Evolutionary conservation across 2,888 invertebrate genomes (phyloP).

Genomic region (Gibbula magus): DNA sequence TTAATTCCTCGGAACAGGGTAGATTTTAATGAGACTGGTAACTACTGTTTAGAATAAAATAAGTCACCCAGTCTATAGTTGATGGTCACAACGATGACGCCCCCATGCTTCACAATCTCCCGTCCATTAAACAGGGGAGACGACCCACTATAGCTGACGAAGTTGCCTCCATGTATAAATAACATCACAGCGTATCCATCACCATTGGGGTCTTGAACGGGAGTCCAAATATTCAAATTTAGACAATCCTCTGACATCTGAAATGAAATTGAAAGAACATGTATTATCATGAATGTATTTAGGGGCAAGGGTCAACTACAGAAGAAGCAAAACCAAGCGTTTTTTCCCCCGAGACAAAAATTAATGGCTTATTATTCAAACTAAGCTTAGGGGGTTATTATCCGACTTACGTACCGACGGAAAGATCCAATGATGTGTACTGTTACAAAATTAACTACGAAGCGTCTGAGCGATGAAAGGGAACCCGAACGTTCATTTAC

Average conservation of each 20-base stretch:
- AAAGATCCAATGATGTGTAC: no score
- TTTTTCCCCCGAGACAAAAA: background rate
- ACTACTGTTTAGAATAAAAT: no score
- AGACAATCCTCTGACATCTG: slow-evolving; percentile 83
- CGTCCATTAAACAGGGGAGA: slow-evolving; percentile 48
- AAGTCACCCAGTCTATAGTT: slow-evolving; percentile 47
- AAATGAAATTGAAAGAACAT: no score
- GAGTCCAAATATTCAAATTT: slow-evolving; percentile 83
- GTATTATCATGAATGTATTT: no score
- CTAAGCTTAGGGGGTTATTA: no score
- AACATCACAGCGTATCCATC: slow-evolving; percentile 69
- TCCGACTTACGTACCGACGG: no score
- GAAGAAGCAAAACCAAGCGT: background rate
- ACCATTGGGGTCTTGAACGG: slow-evolving; percentile 62
- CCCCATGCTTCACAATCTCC: slow-evolving; percentile 45
- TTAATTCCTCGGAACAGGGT: no score
- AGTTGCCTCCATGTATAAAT: slow-evolving; percentile 76
- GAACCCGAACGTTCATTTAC: background rate
- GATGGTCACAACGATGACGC: slow-evolving; percentile 52
- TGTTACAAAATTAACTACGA: no score
- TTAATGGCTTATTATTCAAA: no score
- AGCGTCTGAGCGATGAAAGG: background rate
- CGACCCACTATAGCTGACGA: slow-evolving; percentile 61
- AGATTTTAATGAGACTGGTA: no score
- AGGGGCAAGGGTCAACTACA: background rate